Base-by-base conservation (phyloP, 2,797 vertebrate species). In the Lophius americanus region DNA sequence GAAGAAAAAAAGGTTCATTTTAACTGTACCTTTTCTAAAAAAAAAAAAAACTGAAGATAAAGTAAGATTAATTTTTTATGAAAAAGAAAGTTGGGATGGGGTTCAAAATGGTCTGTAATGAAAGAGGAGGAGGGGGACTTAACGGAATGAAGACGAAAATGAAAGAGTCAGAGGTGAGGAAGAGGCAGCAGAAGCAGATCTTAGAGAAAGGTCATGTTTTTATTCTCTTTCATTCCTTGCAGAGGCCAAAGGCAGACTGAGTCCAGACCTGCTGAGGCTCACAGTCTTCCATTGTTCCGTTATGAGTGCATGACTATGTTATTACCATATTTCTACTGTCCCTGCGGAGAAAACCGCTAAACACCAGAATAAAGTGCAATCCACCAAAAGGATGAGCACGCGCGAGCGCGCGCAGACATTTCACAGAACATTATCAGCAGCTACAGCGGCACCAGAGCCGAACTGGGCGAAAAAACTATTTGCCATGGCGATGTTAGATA, bases 401-500 rank as follows among this genome's bases (percentile, higher is more conserved):
- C 64, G 23, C 49, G n/a, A n/a, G 41, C 41, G 39, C 57, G 59
- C 47, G 53, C 73, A 52, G 64, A 44, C 59, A 51, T 67, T 59
- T 33, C 47, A 33, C 43, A 63, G 57, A 56, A 59, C 67, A 63
- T 36, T 63, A 61, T 52, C 68, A 76, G 66, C 48, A 57, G 60
- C 81, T 60, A 73, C 68, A 70, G 69, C 67, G 51, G 65, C 68
- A 58, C 68, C 56, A 48, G 35, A 69, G 59, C 54, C 60, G 50
- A 76, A 81, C 56, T 36, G 48, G 48, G 78, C 67, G 64, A 13
- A 3, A 60, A 88, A 80, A 88, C 77, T 87, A 54, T 84, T 61
- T 76, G 76, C 73, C 73, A 85, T 44, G 38, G 75, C 66, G 88
- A 90, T 86, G 82, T 67, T 33, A 81, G 91, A 87, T 91, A 91